Evolutionary conservation across 2,113 vertebrate genomes (phyloP).

Genomic region (Ceuthmochares aereus): DNA sequence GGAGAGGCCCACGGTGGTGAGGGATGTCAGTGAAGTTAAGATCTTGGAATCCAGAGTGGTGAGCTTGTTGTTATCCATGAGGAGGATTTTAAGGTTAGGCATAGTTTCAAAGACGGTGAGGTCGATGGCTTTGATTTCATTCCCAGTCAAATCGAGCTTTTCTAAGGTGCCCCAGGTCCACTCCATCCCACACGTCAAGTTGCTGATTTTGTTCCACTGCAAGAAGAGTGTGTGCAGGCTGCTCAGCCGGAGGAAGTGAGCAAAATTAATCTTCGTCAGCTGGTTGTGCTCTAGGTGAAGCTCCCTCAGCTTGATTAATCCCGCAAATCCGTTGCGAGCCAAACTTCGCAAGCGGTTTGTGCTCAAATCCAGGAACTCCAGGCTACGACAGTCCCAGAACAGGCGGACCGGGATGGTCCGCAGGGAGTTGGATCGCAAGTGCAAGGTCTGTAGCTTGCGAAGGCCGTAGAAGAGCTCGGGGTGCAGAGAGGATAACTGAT

Average conservation of each 20-base stretch:
- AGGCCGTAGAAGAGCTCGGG: slow-evolving; percentile 97
- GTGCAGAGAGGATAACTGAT: slow-evolving; percentile 96
- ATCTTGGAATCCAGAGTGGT: slow-evolving; percentile 89
- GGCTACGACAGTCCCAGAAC: slow-evolving; percentile 98
- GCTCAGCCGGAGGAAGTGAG: slow-evolving; percentile 96
- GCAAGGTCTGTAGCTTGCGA: slow-evolving; percentile 96
- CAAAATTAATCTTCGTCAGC: slow-evolving; percentile 98
- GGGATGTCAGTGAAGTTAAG: slow-evolving; percentile 87
- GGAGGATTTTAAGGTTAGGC: slow-evolving; percentile 94
- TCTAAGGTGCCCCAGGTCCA: slow-evolving; percentile 97
- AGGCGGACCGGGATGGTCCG: slow-evolving; percentile 95
- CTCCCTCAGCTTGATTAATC: slow-evolving; percentile 96
- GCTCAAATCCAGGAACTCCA: slow-evolving; percentile 97
- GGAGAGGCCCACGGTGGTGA: slow-evolving; percentile 91
- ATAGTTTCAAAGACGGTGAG: slow-evolving; percentile 93
- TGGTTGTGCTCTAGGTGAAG: slow-evolving; percentile 99
- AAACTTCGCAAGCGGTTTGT: slow-evolving; percentile 97
- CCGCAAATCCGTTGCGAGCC: slow-evolving; percentile 97
- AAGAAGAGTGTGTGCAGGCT: slow-evolving; percentile 95
- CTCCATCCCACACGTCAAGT: slow-evolving; percentile 96
- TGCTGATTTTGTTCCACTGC: slow-evolving; percentile 99
- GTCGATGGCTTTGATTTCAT: slow-evolving; percentile 93
- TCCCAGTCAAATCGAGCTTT: slow-evolving; percentile 95
- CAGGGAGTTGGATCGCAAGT: slow-evolving; percentile 96
- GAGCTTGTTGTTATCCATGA: slow-evolving; percentile 98